Base-by-base conservation (phyloP, 2,113 vertebrate genomes). In the Anarrhichthys ocellatus region DNA sequence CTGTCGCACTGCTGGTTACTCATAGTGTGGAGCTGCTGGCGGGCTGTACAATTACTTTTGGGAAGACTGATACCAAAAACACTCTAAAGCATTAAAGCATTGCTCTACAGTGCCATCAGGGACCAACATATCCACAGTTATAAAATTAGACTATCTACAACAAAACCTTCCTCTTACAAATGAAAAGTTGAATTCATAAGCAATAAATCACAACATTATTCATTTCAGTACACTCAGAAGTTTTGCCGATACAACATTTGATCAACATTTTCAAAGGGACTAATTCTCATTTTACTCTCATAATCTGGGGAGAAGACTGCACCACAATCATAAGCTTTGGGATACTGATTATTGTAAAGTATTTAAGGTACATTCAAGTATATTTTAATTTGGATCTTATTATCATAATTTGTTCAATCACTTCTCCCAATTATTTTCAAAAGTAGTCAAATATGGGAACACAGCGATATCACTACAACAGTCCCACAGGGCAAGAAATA, bases 1-100 rank as follows among this genome's bases (percentile, higher is more conserved):
- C 46, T 79, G 74, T 29, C 72, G 84, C 46, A 56, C 54, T 56
- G 74, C 78, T 76, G 75, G 46, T 58, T 70, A 42, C 36, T 68
- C 36, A 40, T 63, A n/a, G 22, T 54, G 61, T 59, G 52, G 29
- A 56, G 63, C 66, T 54, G 62, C 14, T 62, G 56, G 69, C 76
- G 46, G 7, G 42, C 59, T 34, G 38, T 10, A 18, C 8, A 46
- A 61, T 17, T 22, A 24, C 40, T 44, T 80, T 72, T 66, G 6
- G 59, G 38, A 48, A 22, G 18, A 75, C 48, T 58, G 27, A 58
- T 46, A 38, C 34, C 42, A 3, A 64, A 62, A 34, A 42, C 6
- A 4, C 48, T 9, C 0, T 15, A 46, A 3, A 48, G 9, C n/a
- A 48, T 32, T 48, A 11, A 66, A 68, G 32, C 17, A 32, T 18